Evolutionary conservation across 1,140 invertebrate species (phyloP), one percentile per base, ranked within the genome.

Genomic region (Mya arenaria): DNA sequence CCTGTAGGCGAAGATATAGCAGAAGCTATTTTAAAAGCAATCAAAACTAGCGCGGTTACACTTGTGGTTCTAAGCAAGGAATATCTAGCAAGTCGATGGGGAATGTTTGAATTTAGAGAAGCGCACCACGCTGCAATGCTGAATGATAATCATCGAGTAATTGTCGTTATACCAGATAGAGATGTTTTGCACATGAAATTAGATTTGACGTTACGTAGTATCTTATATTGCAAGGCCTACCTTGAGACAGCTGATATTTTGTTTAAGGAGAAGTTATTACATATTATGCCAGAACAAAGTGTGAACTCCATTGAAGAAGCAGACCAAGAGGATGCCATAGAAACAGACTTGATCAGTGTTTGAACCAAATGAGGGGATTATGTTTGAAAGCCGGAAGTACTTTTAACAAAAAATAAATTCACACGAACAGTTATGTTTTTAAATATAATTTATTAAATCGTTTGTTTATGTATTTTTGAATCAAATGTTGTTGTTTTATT

Each of bases 1-100:
- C 58, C 58, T 1, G 30, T 77, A 1, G 74, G 74, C 25, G 74
- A 77, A n/a, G 62, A 77, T 23, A 77, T 77, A 19, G 74, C 74
- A 19, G 74, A 77, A n/a, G 34, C 62, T 17, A 77, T 77, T 65
- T 44, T 77, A 19, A 60, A 77, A 15, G 25, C 30, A 0, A 77
- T 77, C 62, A 37, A 77, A 25, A 48, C 6, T 2, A 77, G 74
- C 30, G 60, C 39, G 8, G 62, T 66, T 4, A 77, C 56, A 0
- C 48, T 77, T 5, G 25, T 77, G n/a, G 13, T 77, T 10, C 62
- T 77, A 5, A 32, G 37, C 23, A 41, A 48, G 28, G 25, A 63
- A n/a, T 77, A 65, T 37, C 41, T 77, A 25, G 52, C 48, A 15
- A 77, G 74, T 36, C 32, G 62, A 34, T 77, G 74, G 74, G 74